A percentile compares a stretch with the other conserved stretches of the same genome.
These are phyloP conservation scores for Eulemur macaco DNA, from an alignment of 2,113 vertebrate genomes.

Conservation along the genomic window DNA sequence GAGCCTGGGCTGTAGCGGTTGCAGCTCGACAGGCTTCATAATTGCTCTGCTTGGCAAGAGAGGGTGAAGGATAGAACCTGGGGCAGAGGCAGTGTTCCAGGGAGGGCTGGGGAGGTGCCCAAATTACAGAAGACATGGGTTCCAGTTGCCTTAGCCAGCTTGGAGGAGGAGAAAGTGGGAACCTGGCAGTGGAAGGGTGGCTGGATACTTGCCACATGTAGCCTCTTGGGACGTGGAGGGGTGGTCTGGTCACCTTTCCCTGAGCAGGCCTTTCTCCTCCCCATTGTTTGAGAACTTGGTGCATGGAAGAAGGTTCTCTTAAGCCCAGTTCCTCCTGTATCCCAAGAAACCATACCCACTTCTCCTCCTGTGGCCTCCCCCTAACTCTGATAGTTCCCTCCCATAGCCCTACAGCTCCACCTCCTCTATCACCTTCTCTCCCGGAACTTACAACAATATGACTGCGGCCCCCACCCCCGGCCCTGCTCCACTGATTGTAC, in stretches of 20 bases:
- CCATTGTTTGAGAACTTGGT: slow-evolving; percentile 2
- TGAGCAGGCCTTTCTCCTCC: neutral
- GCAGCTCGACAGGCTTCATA: slow-evolving; percentile 46
- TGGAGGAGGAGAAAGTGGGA: neutral
- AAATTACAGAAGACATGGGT: neutral
- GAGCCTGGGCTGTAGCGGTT: slow-evolving; percentile 31
- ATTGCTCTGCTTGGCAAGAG: slow-evolving; percentile 42
- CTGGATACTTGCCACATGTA: neutral
- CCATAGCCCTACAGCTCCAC: neutral
- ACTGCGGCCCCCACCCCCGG: neutral
- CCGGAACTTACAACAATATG: neutral
- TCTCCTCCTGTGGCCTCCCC: neutral
- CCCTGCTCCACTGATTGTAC: neutral
- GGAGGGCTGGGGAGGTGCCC: neutral
- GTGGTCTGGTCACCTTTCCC: neutral
- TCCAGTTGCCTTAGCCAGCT: neutral
- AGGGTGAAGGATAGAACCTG: neutral
- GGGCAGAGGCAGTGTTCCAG: neutral
- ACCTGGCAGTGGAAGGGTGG: neutral
- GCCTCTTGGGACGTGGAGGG: neutral
- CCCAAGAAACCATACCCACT: neutral
- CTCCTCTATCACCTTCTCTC: neutral
- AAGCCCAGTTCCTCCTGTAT: neutral
- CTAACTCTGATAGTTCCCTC: neutral
- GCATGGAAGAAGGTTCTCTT: neutral